Percentiles rank a stretch among this genome's conserved stretches.
Evolutionary conservation across 2,888 invertebrate genomes (phyloP).

Genomic region (Xestia sexstrigata): DNA sequence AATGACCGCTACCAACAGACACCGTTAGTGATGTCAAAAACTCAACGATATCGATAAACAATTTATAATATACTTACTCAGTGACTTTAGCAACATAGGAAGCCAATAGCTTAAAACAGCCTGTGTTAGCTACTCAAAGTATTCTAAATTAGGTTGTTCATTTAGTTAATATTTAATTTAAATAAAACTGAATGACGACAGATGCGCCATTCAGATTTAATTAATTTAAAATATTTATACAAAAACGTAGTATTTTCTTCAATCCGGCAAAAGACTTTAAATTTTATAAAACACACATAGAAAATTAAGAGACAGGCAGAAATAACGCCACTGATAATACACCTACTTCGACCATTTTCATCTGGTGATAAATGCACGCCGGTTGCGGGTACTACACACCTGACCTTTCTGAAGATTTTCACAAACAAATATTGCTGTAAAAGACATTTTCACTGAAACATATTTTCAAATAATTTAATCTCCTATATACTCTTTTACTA

Average conservation of each 20-base stretch:
- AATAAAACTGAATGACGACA: neutral
- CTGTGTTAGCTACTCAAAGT: neutral
- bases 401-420: no score
- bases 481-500: neutral
- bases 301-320: neutral
- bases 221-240: neutral
- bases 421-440: neutral
- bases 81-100: neutral
- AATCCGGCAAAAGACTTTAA: neutral
- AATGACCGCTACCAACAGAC: neutral
- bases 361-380: no score
- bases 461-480: neutral
- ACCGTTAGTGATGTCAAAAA: conserved; percentile 5
- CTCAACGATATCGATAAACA: neutral
- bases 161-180: neutral
- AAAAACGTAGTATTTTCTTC: neutral
- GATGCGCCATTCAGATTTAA: no score
- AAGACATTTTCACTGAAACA: neutral
- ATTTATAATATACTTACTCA: neutral
- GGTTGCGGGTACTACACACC: no score
- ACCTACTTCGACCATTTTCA: no score
- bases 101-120: neutral
- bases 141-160: neutral
- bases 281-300: neutral
- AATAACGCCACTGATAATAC: neutral